Evolutionary conservation across 2,888 invertebrate species (phyloP).

Genomic region (Gari tellinella): DNA sequence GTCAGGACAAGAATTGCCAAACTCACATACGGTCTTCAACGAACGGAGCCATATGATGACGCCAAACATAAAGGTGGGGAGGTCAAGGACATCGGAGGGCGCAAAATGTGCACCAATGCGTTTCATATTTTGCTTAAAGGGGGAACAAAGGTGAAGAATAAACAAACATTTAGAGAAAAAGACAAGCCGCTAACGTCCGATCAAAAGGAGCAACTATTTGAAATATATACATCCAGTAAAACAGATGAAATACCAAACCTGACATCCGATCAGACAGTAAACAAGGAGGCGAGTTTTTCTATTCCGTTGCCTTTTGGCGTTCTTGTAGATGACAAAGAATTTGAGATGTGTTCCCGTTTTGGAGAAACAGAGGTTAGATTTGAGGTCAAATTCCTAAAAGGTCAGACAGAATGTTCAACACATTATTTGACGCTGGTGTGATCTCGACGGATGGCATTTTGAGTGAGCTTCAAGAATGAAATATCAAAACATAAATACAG

Average conservation of each 20-base stretch:
- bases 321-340: slow-evolving; percentile 45
- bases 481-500: too few species aligned
- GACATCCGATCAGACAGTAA: slow-evolving; percentile 38
- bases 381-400: slow-evolving; percentile 42
- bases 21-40: slow-evolving; percentile 49
- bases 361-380: slow-evolving; percentile 50
- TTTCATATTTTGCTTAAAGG: slow-evolving; percentile 45
- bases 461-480: too few species aligned
- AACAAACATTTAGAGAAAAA: slow-evolving; percentile 24
- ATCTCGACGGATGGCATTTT: too few species aligned
- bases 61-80: slow-evolving; percentile 30
- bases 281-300: slow-evolving; percentile 29
- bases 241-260: slow-evolving; percentile 40
- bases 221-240: slow-evolving; percentile 37
- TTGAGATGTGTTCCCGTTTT: slow-evolving; percentile 33
- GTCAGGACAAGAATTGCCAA: slow-evolving; percentile 28
- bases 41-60: slow-evolving; percentile 39
- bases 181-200: slow-evolving; percentile 49
- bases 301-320: slow-evolving; percentile 52
- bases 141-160: slow-evolving; percentile 21
- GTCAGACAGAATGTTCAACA: slow-evolving; percentile 12
- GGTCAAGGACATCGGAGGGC: slow-evolving; percentile 21
- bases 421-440: too few species aligned
- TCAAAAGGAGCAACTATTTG: slow-evolving; percentile 31
- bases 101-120: slow-evolving; percentile 46